Percentiles rank a stretch among this genome's conserved stretches.
These are phyloP conservation scores for Thaumatotibia leucotreta DNA, from an alignment of 1,140 invertebrate genomes.

Conservation along the genomic window DNA sequence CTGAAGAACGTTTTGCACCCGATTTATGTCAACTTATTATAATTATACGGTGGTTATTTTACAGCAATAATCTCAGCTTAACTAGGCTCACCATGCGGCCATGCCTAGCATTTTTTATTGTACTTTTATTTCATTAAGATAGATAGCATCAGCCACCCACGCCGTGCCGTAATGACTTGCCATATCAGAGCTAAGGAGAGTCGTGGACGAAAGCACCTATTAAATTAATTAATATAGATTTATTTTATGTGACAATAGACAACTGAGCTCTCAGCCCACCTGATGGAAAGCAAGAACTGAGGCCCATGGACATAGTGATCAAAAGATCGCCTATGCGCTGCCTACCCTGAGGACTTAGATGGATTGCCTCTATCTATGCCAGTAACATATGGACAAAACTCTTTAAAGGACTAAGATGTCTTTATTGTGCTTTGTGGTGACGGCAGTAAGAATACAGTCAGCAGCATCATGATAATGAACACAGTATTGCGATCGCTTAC, in stretches of 20 bases:
- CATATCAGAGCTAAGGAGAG: constrained; percentile 53
- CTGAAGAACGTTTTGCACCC: background rate
- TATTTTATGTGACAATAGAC: background rate
- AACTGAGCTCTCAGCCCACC: background rate
- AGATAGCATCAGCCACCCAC: constrained; percentile 70
- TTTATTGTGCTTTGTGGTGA: too few relatives aligned
- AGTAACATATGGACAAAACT: too few relatives aligned
- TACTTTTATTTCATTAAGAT: constrained; percentile 69
- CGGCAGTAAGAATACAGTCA: too few relatives aligned
- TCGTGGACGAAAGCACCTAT: constrained; percentile 35
- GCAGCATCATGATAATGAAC: too few relatives aligned
- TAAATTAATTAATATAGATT: constrained; percentile 11
- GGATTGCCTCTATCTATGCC: too few relatives aligned
- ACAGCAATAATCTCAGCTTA: background rate
- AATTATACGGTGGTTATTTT: background rate
- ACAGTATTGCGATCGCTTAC: too few relatives aligned
- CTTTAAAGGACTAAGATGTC: too few relatives aligned
- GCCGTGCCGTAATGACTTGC: constrained; percentile 64
- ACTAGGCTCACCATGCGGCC: background rate
- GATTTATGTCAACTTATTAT: background rate
- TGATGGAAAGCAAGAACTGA: too few relatives aligned
- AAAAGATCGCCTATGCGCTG: too few relatives aligned
- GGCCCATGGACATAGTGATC: too few relatives aligned
- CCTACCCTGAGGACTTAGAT: too few relatives aligned
- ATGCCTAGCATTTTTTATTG: constrained; percentile 40